A percentile compares a stretch with the other conserved stretches of the same genome.
Evolutionary conservation across 92 coral and sea anemone species (phyloP).

Genomic region (Diadumene lineata): DNA sequence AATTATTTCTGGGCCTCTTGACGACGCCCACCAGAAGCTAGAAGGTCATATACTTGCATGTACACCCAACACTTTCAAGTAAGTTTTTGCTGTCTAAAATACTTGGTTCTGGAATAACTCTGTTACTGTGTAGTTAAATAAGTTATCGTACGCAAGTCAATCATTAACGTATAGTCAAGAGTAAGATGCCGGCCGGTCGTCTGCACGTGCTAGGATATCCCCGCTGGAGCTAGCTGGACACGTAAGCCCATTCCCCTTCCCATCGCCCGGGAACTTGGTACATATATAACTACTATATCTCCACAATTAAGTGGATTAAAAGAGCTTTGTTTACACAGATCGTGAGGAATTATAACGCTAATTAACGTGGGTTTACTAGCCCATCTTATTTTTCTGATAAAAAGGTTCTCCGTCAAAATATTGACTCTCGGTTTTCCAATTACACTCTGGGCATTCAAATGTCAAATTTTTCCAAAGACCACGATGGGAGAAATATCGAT

Average conservation of each 20-base stretch:
- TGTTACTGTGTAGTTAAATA: no score
- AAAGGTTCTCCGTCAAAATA: not conserved
- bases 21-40: not conserved
- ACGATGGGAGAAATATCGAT: no score
- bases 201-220: no score
- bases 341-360: not conserved
- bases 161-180: no score
- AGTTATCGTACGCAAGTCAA: no score
- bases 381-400: not conserved
- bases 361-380: not conserved
- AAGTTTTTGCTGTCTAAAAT: not conserved
- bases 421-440: no score
- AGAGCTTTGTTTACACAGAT: not conserved
- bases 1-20: not conserved
- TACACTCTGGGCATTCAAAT: no score
- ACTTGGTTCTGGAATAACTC: not conserved
- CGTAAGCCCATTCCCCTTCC: no score
- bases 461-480: no score
- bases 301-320: not conserved
- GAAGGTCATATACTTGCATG: not conserved
- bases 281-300: not conserved
- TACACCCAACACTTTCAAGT: not conserved
- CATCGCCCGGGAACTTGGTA: no score
- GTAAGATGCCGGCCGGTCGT: no score
- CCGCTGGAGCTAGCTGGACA: no score